phyloP scores from a whole-genome alignment of 2,113 vertebrate species.

The Arenaria interpres region DNA sequence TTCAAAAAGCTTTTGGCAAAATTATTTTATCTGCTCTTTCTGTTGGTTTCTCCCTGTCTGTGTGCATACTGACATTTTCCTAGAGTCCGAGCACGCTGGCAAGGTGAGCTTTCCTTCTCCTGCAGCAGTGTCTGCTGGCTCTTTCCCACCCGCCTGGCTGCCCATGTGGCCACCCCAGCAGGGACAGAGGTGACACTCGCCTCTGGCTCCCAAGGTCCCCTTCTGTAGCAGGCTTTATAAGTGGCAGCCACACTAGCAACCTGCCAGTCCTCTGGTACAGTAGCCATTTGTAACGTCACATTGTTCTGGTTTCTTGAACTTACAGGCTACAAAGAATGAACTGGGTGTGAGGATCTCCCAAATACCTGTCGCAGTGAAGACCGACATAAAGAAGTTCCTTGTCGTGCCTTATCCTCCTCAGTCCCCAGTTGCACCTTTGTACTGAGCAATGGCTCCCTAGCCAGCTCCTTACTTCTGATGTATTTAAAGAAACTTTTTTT shows the following conservation, averaged over 20 bases:
- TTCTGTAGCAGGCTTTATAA: neutral
- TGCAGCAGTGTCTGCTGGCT: neutral
- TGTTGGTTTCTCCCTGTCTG: neutral
- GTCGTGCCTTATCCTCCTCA: accelerated
- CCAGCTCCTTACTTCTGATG: neutral
- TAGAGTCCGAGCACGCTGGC: neutral
- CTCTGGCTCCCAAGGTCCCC: neutral
- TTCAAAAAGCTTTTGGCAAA: neutral
- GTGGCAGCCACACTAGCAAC: neutral
- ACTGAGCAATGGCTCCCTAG: neutral
- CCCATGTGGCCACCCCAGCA: neutral
- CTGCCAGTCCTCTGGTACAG: neutral
- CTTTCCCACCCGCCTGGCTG: neutral
- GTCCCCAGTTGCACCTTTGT: neutral
- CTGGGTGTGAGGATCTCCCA: neutral
- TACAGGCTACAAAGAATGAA: neutral
- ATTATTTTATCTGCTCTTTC: neutral
- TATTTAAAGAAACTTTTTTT: neutral
- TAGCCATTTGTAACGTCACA: neutral
- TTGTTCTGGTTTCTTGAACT: neutral
- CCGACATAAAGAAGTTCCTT: neutral
- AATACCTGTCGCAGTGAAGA: neutral
- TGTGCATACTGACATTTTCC: accelerated
- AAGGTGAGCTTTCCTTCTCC: neutral
- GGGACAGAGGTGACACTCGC: neutral